phyloP scores from a whole-genome alignment of 2,888 invertebrate species.

The Pyrgus malvae region DNA sequence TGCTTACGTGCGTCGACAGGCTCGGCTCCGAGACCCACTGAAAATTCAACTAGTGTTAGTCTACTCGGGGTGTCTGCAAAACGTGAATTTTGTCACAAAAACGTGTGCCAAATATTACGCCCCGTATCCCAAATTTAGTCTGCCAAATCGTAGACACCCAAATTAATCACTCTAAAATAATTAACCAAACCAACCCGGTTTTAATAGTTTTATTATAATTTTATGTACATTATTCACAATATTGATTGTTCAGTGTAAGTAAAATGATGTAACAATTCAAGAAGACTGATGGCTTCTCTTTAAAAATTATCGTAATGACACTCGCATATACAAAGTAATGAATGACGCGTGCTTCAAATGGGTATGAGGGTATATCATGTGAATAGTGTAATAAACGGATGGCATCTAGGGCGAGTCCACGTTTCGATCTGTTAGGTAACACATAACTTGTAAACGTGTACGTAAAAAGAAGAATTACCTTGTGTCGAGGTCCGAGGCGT shows the following conservation, averaged over 20 bases:
- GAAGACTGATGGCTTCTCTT: too few species aligned
- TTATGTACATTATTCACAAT: slow-evolving; percentile 45
- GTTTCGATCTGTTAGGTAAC: slow-evolving; percentile 1
- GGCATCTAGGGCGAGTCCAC: background rate
- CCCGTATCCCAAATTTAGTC: slow-evolving; percentile 32
- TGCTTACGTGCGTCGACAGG: slow-evolving; percentile 77
- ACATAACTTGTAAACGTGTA: too few species aligned
- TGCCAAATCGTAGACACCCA: slow-evolving; percentile 50
- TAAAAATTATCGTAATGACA: too few species aligned
- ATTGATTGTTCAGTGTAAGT: slow-evolving; percentile 20
- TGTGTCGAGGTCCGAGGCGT: slow-evolving; percentile 84
- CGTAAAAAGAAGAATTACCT: slow-evolving; percentile 66
- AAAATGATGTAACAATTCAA: background rate
- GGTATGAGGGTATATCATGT: slow-evolving; percentile 1
- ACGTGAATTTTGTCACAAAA: slow-evolving; percentile 31
- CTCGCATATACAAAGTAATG: background rate
- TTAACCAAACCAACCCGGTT: slow-evolving; percentile 39
- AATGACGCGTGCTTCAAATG: slow-evolving; percentile 13
- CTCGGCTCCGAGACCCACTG: slow-evolving; percentile 79
- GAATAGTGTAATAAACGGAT: slow-evolving; percentile 12
- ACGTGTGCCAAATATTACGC: slow-evolving; percentile 31
- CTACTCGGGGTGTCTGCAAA: slow-evolving; percentile 57
- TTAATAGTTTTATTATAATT: slow-evolving; percentile 28
- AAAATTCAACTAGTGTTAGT: slow-evolving; percentile 75
- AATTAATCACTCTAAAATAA: slow-evolving; percentile 35